These are phyloP conservation scores for Brotula barbata DNA, from an alignment of 2,797 vertebrate species.

Conservation along the genomic window DNA sequence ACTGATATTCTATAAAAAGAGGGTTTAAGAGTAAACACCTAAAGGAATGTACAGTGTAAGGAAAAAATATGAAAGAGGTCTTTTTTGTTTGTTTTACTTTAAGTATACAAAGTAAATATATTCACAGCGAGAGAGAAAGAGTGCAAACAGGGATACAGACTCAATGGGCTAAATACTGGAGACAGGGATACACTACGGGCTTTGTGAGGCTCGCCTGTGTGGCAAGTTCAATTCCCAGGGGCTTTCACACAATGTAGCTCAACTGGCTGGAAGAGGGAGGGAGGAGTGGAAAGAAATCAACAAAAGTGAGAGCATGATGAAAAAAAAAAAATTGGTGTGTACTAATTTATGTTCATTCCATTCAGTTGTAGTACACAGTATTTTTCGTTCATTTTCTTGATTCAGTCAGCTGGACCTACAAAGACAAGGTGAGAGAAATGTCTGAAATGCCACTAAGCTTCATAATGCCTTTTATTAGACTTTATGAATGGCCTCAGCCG, in stretches of 20 bases:
- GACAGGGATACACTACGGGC: constrained; percentile 12
- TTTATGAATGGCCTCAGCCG: constrained; percentile 19
- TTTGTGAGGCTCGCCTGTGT: constrained; percentile 40
- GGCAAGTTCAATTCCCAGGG: constrained; percentile 37
- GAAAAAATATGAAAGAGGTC: too few relatives aligned
- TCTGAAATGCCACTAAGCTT: constrained; percentile 26
- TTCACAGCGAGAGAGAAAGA: too few relatives aligned
- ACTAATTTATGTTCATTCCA: too few relatives aligned
- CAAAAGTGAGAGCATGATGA: background rate
- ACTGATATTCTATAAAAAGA: too few relatives aligned
- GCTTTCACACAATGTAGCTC: constrained; percentile 18
- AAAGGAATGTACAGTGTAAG: too few relatives aligned
- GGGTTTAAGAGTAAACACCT: too few relatives aligned
- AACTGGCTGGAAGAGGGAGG: constrained; percentile 6
- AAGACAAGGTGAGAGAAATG: constrained; percentile 34
- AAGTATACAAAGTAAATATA: too few relatives aligned
- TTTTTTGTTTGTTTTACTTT: too few relatives aligned
- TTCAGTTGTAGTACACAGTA: too few relatives aligned
- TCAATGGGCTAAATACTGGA: constrained; percentile 17
- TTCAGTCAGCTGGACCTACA: constrained; percentile 38
- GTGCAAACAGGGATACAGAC: constrained; percentile 8
- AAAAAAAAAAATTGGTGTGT: constrained; percentile 2
- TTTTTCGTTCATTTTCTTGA: too few relatives aligned
- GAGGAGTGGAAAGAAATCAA: background rate
- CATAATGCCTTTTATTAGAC: background rate